phyloP scores from a whole-genome alignment of 2,888 invertebrate genomes.

The Tipula helvola region DNA sequence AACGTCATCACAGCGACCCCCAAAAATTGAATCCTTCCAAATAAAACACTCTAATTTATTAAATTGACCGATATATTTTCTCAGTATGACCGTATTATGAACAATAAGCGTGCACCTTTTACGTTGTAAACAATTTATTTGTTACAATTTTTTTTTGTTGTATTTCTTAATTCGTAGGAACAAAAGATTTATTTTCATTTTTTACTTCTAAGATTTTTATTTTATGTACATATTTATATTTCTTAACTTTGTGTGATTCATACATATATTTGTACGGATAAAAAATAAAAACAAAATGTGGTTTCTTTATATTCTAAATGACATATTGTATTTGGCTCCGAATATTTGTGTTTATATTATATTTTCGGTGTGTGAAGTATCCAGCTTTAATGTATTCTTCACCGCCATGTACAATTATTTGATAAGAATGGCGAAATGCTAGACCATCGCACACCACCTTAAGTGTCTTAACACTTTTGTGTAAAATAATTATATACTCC shows the following conservation, averaged over 20 bases:
- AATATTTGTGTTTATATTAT: not conserved
- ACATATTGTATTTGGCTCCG: not conserved
- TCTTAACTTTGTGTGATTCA: not conserved
- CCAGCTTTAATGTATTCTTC: not conserved
- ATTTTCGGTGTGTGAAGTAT: not conserved
- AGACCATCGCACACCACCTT: not conserved
- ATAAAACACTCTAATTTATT: not conserved
- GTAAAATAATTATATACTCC: not conserved
- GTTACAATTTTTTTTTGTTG: not conserved
- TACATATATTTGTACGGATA: not conserved
- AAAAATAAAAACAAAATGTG: not conserved
- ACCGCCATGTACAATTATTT: not conserved
- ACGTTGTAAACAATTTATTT: not conserved
- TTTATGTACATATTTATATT: not conserved
- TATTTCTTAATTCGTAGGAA: not conserved
- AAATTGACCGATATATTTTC: not conserved
- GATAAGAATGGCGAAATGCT: not conserved
- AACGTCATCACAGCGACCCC: not conserved
- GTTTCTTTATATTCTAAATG: not conserved
- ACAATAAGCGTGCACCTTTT: not conserved
- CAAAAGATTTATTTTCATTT: not conserved
- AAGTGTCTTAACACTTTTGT: not conserved
- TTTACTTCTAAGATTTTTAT: not conserved
- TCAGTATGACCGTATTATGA: not conserved
- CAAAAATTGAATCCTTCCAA: not conserved